Evolutionary conservation across 2,797 vertebrate species (phyloP).

Genomic region (Hoplostethus atlanticus): DNA sequence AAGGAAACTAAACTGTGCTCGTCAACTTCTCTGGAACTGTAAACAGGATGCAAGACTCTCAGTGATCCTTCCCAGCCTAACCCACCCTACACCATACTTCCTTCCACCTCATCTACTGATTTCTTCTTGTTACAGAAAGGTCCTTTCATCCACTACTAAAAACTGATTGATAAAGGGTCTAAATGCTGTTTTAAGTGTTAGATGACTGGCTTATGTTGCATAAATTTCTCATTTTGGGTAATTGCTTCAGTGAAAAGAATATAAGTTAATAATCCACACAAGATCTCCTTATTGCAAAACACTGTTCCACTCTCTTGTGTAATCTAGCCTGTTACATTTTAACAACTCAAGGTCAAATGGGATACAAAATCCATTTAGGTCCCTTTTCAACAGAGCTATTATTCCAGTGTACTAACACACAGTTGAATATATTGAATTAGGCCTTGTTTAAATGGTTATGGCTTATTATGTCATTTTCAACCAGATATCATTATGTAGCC

Average conservation of each 20-base stretch:
- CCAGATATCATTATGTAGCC: neutral
- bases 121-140: neutral
- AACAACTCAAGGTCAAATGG: neutral
- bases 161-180: neutral
- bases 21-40: slow-evolving; percentile 55
- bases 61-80: slow-evolving; percentile 26
- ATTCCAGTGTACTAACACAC: neutral
- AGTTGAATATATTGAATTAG: neutral
- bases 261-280: neutral
- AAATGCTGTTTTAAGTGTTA: neutral
- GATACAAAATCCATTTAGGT: neutral
- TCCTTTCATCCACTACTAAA: neutral
- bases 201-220: neutral
- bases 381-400: neutral
- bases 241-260: neutral
- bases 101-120: slow-evolving; percentile 59
- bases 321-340: slow-evolving; percentile 10
- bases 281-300: slow-evolving; percentile 40
- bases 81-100: slow-evolving; percentile 50
- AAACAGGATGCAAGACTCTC: slow-evolving; percentile 68
- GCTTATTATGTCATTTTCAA: neutral
- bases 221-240: neutral
- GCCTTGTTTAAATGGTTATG: neutral
- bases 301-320: slow-evolving; percentile 8
- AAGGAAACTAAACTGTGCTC: slow-evolving; percentile 33